Evolutionary conservation across 2,797 vertebrate species (phyloP), one percentile per base, ranked within the genome.

Genomic region (Dendrocincla fuliginosa): DNA sequence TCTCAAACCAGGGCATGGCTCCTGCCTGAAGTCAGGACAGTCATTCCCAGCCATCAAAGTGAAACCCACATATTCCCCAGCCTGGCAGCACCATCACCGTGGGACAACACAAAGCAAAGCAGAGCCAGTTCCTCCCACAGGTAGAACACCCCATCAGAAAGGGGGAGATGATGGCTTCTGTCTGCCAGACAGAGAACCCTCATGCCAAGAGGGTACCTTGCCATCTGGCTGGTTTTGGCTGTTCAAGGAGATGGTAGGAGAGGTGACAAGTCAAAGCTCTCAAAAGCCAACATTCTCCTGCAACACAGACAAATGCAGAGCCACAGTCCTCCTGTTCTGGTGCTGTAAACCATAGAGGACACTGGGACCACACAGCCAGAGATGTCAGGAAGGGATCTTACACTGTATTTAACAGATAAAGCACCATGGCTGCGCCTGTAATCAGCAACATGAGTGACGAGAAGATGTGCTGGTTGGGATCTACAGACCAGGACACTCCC

Each of bases 41-140:
- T 33, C 93, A 57, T 87, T 91, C 84, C 95, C 71, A 92, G 95
- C 70, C 89, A 93, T 84, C 9, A 9, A 87, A 91, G 91, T 69
- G 89, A 95, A 52, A 87, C 70, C 49, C 76, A 59, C 47, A 32
- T 23, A 27, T 65, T 90, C 74, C 65, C 69, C 87, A 94, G 81
- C 75, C 69, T 23, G 42, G 69, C 86, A 92, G 91, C 87, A 67
- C 83, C 79, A 87, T 52, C 91, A 55, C 91, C 56, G 49, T 68
- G 80, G 94, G 94, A 22, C n/a, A 84, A 52, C 3, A 33, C 23
- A 32, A 67, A 57, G 73, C 8, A 1, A 81, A 74, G 94, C 94
- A 89, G 91, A 87, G 92, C 93, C 75, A 69, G 79, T 17, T 82
- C 78, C 42, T 50, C 42, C 27, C 2, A 1, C 13, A 10, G 52